Evolutionary conservation across 2,113 vertebrate species (phyloP), one percentile per base, ranked within the genome.

Genomic region (Neolamprologus devosi): DNA sequence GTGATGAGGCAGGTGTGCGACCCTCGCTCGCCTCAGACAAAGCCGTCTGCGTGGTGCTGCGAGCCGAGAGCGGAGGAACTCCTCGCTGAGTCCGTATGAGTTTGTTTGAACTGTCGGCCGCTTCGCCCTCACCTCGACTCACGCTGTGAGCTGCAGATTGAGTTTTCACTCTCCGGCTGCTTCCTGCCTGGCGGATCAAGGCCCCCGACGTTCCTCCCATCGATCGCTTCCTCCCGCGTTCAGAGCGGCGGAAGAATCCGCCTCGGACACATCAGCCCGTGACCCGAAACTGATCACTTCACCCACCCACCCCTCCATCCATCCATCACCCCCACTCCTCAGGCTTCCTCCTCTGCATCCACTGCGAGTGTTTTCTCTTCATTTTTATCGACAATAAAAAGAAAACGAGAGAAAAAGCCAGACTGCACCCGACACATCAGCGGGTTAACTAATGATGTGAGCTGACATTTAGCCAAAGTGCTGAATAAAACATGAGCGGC

Each of bases 111-210:
- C 4, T 10, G 35, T 45, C 10, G 11, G 19, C 9, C 2, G 12
- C 3, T 84, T 45, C 16, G 54, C 73, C 3, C 28, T 87, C 19
- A 5, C 30, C 83, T 47, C 42, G 83, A 82, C 2, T 90, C 57
- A 4, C 7, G 40, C 89, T 84, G 86, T 4, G 88, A 87, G 87
- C 87, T 53, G 85, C 85, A 80, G 58, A 93, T 91, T 93, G 88
- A 90, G 78, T 85, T 89, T 79, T 89, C 84, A 33, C 5, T 85
- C 70, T 63, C 23, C 11, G 23, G 80, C 70, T 87, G 23, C 84
- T 81, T 87, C 88, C 91, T 68, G 65, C 91, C 65, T 82, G 90
- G 81, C 9, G 28, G 87, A 92, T 92, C 91, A 92, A 91, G 87
- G 82, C 79, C 85, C 73, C 84, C 26, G 58, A 55, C 82, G 14